Percentiles rank a stretch among this genome's conserved stretches.
These are phyloP conservation scores for Sycophila sp. DNA, from an alignment of 1,140 invertebrate species.

Conservation along the genomic window DNA sequence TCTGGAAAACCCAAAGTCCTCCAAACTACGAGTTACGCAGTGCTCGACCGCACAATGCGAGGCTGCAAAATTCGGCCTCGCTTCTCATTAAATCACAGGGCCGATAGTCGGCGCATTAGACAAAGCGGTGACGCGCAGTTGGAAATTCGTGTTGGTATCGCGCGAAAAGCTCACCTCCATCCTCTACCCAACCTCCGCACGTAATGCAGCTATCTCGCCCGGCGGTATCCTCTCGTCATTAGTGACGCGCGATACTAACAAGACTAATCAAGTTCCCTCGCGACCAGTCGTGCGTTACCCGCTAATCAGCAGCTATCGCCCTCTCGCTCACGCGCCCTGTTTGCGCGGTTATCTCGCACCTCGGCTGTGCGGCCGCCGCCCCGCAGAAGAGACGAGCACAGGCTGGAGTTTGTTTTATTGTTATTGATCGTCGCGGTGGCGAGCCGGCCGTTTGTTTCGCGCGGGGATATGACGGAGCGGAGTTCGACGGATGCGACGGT, in stretches of 20 bases:
- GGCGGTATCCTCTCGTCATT: conserved; percentile 23
- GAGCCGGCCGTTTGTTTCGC: no score
- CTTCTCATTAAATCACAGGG: conserved; percentile 23
- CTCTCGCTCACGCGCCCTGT: not conserved
- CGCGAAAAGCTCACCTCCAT: not conserved
- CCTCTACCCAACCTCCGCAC: not conserved
- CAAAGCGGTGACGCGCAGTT: conserved; percentile 13
- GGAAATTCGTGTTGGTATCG: not conserved
- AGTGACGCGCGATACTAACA: conserved; percentile 36
- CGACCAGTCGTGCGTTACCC: conserved; percentile 12
- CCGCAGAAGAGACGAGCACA: no score
- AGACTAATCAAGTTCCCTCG: conserved; percentile 30
- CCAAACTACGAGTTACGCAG: not conserved
- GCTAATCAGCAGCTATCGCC: conserved; percentile 32
- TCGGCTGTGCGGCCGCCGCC: no score
- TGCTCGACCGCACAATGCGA: no score
- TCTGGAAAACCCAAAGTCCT: not conserved
- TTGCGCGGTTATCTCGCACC: no score
- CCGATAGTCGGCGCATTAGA: conserved; percentile 26
- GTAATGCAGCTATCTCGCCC: not conserved
- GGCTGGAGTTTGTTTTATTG: no score
- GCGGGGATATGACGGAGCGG: no score
- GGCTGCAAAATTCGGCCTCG: no score
- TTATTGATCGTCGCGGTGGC: no score
- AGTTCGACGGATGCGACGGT: no score